phyloP scores from a whole-genome alignment of 92 coral and sea anemone genomes.

The Phenganax stokvisi region DNA sequence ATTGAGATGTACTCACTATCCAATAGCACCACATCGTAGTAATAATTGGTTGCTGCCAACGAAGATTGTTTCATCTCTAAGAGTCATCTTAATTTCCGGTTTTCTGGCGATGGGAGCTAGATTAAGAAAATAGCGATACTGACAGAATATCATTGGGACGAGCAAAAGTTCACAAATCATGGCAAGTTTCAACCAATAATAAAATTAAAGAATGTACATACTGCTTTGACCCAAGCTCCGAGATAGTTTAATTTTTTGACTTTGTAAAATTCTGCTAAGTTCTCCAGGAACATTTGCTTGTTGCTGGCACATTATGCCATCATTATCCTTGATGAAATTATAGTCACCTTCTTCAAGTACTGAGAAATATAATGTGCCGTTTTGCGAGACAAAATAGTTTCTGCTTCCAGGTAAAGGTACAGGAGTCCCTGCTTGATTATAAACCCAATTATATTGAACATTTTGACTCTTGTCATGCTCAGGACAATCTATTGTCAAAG shows the following conservation, averaged over 20 bases:
- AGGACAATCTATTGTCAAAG: conserved; percentile 7
- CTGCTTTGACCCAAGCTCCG: too few species aligned
- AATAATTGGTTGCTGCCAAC: not conserved
- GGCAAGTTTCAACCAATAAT: too few species aligned
- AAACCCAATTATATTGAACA: conserved; percentile 14
- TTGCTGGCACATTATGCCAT: conserved; percentile 26
- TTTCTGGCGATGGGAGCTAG: not conserved
- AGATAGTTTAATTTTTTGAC: not conserved
- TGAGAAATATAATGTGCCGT: conserved; percentile 27
- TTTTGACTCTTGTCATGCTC: not conserved
- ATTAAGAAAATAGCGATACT: not conserved
- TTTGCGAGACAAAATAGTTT: conserved; percentile 10
- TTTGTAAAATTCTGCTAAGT: not conserved
- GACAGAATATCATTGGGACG: too few species aligned
- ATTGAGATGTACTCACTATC: not conserved
- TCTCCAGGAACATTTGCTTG: not conserved
- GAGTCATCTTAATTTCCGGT: not conserved
- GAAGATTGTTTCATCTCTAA: not conserved
- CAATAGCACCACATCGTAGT: conserved; percentile 1
- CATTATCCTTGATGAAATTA: not conserved
- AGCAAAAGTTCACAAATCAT: too few species aligned
- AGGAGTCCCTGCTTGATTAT: not conserved
- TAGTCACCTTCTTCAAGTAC: not conserved
- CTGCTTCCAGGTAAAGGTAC: not conserved
- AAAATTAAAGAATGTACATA: not conserved